Base-by-base conservation (phyloP, 2,113 vertebrate species). In the Columba janthina region DNA sequence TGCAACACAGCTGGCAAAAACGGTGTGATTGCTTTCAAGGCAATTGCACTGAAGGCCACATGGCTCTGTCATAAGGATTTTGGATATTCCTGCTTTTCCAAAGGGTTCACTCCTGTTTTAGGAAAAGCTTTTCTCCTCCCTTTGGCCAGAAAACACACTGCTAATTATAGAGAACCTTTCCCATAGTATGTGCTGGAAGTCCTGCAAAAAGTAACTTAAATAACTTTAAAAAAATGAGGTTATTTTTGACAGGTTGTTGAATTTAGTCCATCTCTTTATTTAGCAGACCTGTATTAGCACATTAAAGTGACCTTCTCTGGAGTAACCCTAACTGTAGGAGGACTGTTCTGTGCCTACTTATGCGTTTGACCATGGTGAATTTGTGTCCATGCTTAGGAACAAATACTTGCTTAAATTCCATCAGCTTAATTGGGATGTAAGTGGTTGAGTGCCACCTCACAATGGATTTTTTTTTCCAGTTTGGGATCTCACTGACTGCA, bases 91-190 rank as follows among this genome's bases (percentile, higher is more conserved):
- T 72, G 21, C 12, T 79, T 88, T 78, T 75, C 66, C 42, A 60
- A 80, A 69, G 31, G 19, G 53, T 58, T 48, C 64, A 5, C 20
- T 82, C 66, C 25, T 28, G 71, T 46, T 70, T 69, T 69, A 96
- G 48, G 34, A 87, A 88, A 89, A 82, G 19, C 13, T 61, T 40
- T 88, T 48, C 66, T 91, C 73, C 70, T 92, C n/a, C 34, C n/a
- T 90, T 95, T 62, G 51, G 71, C 36, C 72, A 91, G 80, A 94
- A 88, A 74, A 42, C 15, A 46, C 36, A 15, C 11, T 64, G 77
- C 95, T 97, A 96, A 95, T 97, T 97, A 88, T 83, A 97, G 94
- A 69, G 70, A 91, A 79, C 88, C 90, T 96, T 94, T 96, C 72
- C 29, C 82, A 14, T 10, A 8, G 81, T 86, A 34, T 36, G 54